Conservation (phyloP, 2,797 vertebrate species). For the Syngnathus acus region DNA sequence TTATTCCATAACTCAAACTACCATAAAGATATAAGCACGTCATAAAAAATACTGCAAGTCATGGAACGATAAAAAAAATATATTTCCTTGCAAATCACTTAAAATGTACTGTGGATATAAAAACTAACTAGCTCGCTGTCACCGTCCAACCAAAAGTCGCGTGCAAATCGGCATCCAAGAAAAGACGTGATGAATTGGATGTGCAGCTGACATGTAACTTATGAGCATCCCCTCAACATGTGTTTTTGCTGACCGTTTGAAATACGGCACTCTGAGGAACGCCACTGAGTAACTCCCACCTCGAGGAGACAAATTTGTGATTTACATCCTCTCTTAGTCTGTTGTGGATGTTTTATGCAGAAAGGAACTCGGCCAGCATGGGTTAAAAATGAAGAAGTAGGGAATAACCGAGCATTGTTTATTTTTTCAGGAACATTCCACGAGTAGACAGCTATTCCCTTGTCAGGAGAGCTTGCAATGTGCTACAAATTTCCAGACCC, state of each 20-base stretch:
- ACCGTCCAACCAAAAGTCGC: not conserved
- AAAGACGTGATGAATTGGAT: constrained; percentile 63
- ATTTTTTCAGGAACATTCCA: constrained; percentile 72
- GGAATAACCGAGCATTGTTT: constrained; percentile 61
- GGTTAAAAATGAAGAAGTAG: constrained; percentile 39
- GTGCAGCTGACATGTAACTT: constrained; percentile 51
- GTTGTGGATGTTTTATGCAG: constrained; percentile 51
- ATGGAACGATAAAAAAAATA: not conserved
- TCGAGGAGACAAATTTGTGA: constrained; percentile 62
- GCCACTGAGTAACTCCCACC: constrained; percentile 62
- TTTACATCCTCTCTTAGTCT: constrained; percentile 56
- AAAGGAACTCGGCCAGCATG: constrained; percentile 27
- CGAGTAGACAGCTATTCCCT: constrained; percentile 68
- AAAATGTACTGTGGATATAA: not conserved
- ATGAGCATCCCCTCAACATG: constrained; percentile 68
- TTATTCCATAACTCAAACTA: constrained; percentile 1
- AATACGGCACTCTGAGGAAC: constrained; percentile 70
- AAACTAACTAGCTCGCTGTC: not conserved
- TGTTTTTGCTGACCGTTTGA: constrained; percentile 75
- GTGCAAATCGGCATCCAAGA: constrained; percentile 4
- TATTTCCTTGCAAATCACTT: not conserved
- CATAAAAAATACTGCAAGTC: not conserved
- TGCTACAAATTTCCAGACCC: constrained; percentile 63
- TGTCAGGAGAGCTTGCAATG: constrained; percentile 43
- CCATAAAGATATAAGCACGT: not conserved